Base-by-base conservation (phyloP, 2,888 invertebrate genomes). In the Colostygia pectinataria region DNA sequence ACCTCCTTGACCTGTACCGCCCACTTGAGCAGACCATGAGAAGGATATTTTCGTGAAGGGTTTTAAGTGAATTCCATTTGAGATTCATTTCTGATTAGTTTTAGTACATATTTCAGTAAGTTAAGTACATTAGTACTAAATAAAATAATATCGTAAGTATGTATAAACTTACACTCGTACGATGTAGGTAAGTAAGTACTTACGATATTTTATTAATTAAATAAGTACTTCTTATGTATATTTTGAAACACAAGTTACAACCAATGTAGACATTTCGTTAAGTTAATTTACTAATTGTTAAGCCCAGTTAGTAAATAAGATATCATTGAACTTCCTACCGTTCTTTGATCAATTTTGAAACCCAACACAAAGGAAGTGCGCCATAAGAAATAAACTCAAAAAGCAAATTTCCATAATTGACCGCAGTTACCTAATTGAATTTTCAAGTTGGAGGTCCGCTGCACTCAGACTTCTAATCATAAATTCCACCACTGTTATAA, bases 401-500 rank as follows among this genome's bases (percentile, higher is more conserved):
- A 47, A 44, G 48, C 28, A 29, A 45, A 48, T 56, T 61, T 64
- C 55, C 57, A 58, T 66, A 70, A 71, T 44, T 54, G 53, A 31
- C 65, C 65, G 65, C 59, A 47, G 55, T 60, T 70, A 63, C 52
- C 50, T 72, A 75, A 78, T 76, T 74, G 66, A 71, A 73, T 78
- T 71, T 60, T 61, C 64, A 74, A 76, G 68, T 75, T 71, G 62
- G 47, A 57, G 65, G 65, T 60, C 58, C 59, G 65, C 67, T 68
- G 65, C 71, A 71, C 68, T 68, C 61, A 65, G 60, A 67, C 68
- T 69, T 72, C 69, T 75, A 74, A 78, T 76, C 74, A 77, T 77
- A 78, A 78, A 79, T 78, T 79, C 70, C 65, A 61, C 61, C 65
- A 63, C 64, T 74, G 74, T 71, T 77, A 77, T 72, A 75, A 75